Evolutionary conservation across 2,888 invertebrate genomes (phyloP), one percentile per base, ranked within the genome.

Genomic region (Heliconius ismenius): DNA sequence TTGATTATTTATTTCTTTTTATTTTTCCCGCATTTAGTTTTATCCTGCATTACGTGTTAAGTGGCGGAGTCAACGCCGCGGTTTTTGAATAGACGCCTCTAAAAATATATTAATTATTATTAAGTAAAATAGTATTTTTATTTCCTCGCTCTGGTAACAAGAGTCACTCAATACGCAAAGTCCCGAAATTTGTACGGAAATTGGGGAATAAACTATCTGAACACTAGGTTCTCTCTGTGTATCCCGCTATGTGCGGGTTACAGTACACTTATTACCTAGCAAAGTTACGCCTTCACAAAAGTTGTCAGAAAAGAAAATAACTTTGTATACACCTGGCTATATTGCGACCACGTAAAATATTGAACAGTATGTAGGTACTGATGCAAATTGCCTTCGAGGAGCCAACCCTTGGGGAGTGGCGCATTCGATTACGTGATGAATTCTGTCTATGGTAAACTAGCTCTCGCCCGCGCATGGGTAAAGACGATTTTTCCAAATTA

Each of bases 381-480:
- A 83, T 84, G 84, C 84, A 86, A 86, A 86, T 86, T 86, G 84
- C 82, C 83, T 82, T 81, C 80, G 80, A 78, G 79, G 80, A 78
- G 81, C 54, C 76, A 78, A 78, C 81, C 85, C 84, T 79, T 76
- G 54, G 83, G 83, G 84, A 81, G 80, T 79, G 79, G 81, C 83
- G 85, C 84, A 84, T 86, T 85, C 85, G 83, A 86, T 86, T 86
- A 86, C 84, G 84, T 84, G 86, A 84, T 84, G 83, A 85, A 83
- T 83, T 81, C 79, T 78, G 80, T 78, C 78, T 79, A 75, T 75
- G 74, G 73, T 78, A 73, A 76, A 74, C 79, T 79, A 79, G 78
- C 73, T 74, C 63, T 32, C 49, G 49, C 78, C 78, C 76, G 73
- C 67, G 39, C 63, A 54, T 21, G 65, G 36, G 70, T 60, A 75